Percentiles rank a stretch among this genome's conserved stretches.
phyloP scores from a whole-genome alignment of 2,797 vertebrate genomes.

The Calcarius lapponicus region DNA sequence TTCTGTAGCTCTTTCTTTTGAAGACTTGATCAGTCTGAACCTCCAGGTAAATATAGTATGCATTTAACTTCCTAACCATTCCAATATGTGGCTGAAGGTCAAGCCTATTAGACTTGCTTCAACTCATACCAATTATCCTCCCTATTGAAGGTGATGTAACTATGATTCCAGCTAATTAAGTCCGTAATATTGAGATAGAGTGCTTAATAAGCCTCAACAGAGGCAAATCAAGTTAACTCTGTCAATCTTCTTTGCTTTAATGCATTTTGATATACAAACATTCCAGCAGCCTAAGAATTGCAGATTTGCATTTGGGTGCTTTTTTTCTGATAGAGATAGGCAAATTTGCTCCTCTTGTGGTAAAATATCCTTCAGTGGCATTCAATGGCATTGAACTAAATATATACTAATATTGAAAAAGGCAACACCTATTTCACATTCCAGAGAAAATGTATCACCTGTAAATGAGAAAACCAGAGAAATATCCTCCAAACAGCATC shows the following conservation, averaged over 20 bases:
- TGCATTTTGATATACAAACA: conserved; percentile 26
- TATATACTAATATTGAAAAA: neutral
- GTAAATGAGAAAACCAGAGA: neutral
- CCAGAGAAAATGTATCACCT: neutral
- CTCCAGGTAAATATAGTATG: neutral
- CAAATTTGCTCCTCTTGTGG: neutral
- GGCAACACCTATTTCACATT: neutral
- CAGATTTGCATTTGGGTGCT: neutral
- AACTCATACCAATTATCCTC: conserved; percentile 65
- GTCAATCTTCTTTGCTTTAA: conserved; percentile 54
- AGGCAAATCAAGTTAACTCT: conserved; percentile 52
- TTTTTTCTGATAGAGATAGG: neutral
- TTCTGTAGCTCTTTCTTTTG: neutral
- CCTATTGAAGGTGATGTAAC: conserved; percentile 63
- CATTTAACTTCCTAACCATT: conserved; percentile 20
- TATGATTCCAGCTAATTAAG: conserved; percentile 65
- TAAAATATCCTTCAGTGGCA: neutral
- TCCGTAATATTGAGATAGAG: conserved; percentile 42
- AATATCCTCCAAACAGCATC: neutral
- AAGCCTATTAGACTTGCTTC: conserved; percentile 59
- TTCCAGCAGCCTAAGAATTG: neutral
- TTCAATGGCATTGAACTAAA: neutral
- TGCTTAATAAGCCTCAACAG: conserved; percentile 58
- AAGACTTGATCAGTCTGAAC: neutral
- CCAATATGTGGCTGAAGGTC: conserved; percentile 34